Evolutionary conservation across 2,797 vertebrate genomes (phyloP).

Genomic region (Danio tinwini): DNA sequence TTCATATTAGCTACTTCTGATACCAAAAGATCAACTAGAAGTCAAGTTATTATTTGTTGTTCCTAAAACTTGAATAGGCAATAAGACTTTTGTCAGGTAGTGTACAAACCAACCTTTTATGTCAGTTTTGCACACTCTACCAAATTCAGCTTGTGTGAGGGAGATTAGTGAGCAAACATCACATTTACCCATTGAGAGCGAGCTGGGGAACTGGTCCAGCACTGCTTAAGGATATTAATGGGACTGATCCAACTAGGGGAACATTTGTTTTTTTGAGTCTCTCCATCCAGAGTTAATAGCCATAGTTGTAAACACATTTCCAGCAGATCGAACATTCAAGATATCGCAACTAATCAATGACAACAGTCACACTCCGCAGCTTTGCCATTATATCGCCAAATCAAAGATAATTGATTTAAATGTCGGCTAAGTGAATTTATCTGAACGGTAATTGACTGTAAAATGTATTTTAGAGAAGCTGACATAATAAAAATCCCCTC

Average conservation of each 20-base stretch:
- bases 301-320: conserved; percentile 19
- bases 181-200: conserved; percentile 62
- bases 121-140: conserved; percentile 26
- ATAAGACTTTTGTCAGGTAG: no score
- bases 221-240: conserved; percentile 63
- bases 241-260: conserved; percentile 64
- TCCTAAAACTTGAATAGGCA: no score
- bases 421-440: conserved; percentile 30
- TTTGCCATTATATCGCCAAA: conserved; percentile 48
- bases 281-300: conserved; percentile 26
- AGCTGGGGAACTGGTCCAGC: conserved; percentile 68
- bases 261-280: conserved; percentile 59
- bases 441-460: conserved; percentile 40
- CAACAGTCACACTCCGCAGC: conserved; percentile 25
- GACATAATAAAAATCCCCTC: background rate
- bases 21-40: no score
- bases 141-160: conserved; percentile 43
- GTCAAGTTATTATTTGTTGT: no score
- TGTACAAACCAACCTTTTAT: conserved; percentile 40
- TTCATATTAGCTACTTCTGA: no score
- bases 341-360: conserved; percentile 51
- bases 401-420: conserved; percentile 53
- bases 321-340: background rate
- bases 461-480: conserved; percentile 14
- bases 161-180: conserved; percentile 65